phyloP scores from a whole-genome alignment of 1,140 invertebrate species.

The Caenorhabditis remanei region DNA sequence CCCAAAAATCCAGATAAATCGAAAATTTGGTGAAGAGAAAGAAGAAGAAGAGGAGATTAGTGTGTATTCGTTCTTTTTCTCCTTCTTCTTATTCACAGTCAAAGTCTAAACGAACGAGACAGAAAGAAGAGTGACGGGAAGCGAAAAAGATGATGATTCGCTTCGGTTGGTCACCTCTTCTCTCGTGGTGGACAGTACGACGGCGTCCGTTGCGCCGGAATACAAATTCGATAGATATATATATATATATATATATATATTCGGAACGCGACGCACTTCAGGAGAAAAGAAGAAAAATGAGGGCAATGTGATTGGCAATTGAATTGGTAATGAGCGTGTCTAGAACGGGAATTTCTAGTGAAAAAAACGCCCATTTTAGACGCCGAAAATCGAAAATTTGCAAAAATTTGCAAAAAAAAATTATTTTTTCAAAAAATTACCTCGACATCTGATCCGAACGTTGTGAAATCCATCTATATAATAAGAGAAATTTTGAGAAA shows the following conservation, averaged over 20 bases:
- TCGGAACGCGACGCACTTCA: conserved; percentile 44
- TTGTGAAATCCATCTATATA: conserved; percentile 34
- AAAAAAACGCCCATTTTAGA: background rate
- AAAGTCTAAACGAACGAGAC: conserved; percentile 1
- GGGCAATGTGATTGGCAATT: conserved; percentile 1
- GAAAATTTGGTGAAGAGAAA: conserved; percentile 37
- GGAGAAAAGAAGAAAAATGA: conserved; percentile 1
- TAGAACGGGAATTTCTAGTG: background rate
- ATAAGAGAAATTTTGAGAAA: too few relatives aligned
- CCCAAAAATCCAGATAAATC: conserved; percentile 23
- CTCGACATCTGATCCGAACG: conserved; percentile 32
- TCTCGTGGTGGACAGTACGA: conserved; percentile 10
- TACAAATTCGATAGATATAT: conserved; percentile 39
- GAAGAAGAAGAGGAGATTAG: conserved; percentile 17
- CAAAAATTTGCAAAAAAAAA: background rate
- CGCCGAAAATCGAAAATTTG: background rate
- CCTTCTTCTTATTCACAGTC: conserved; percentile 1
- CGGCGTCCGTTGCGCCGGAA: background rate
- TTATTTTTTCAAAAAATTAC: background rate
- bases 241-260: background rate
- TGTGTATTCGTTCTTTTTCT: conserved; percentile 4
- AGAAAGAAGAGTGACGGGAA: background rate
- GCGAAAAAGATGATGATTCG: background rate
- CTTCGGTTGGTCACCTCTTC: conserved; percentile 23
- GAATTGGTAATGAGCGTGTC: background rate